These are phyloP conservation scores for Vannuccia rotundouncinata DNA, from an alignment of 2,888 invertebrate species.

Conservation along the genomic window DNA sequence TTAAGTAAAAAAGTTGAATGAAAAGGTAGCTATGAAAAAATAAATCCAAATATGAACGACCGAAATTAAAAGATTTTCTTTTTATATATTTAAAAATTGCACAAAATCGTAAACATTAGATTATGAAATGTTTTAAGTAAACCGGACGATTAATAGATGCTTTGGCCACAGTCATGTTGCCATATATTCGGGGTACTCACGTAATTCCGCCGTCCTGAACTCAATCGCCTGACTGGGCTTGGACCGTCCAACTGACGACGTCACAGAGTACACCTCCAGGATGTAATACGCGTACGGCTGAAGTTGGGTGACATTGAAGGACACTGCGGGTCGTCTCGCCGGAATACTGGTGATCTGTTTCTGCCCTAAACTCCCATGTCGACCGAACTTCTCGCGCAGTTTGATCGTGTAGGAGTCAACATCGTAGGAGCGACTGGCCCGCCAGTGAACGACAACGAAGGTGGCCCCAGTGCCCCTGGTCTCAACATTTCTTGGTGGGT, in stretches of 20 bases:
- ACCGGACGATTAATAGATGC: no score
- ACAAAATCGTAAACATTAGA: no score
- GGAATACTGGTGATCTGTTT: constrained; percentile 10
- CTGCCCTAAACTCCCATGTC: neutral
- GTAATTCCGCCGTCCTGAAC: neutral
- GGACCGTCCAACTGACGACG: neutral
- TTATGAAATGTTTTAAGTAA: no score
- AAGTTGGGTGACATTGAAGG: neutral
- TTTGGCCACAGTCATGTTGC: no score
- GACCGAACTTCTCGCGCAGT: neutral
- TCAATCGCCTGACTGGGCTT: neutral
- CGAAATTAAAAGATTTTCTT: no score
- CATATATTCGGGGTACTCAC: no score
- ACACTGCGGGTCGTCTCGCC: neutral
- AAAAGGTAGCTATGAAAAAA: no score
- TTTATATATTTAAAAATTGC: no score
- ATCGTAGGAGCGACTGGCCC: neutral
- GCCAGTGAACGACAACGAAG: neutral
- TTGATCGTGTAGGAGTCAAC: constrained; percentile 3
- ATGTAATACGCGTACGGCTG: neutral
- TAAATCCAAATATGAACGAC: no score
- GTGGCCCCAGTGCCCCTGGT: neutral
- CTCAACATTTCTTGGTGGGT: neutral
- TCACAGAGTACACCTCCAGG: neutral
- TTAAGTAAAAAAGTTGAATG: no score